phyloP scores from a whole-genome alignment of 2,113 vertebrate species.

The Clinocottus analis region DNA sequence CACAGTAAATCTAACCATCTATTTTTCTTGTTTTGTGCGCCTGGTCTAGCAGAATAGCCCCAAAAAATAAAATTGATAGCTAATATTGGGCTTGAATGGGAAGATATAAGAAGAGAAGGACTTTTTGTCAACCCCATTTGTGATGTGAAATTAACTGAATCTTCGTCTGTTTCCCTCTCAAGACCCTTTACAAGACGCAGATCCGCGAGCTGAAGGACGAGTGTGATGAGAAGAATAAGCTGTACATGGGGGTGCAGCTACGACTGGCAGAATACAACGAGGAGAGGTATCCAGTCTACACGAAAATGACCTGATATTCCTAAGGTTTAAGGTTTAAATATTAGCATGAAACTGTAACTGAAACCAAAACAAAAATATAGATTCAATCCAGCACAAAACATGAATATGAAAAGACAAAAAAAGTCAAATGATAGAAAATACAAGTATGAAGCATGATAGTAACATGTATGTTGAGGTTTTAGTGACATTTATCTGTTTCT shows the following conservation, averaged over 20 bases:
- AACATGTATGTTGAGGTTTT: not conserved
- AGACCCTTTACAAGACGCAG: conserved; percentile 98
- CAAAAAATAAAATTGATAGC: not conserved
- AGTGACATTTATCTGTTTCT: conserved; percentile 2
- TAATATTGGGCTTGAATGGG: not conserved
- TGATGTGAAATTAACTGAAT: conserved; percentile 16
- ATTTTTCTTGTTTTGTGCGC: conserved; percentile 5
- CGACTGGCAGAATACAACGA: conserved; percentile 91
- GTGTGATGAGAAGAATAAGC: conserved; percentile 90
- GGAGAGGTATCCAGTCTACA: conserved; percentile 85
- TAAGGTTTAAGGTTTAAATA: not conserved
- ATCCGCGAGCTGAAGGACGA: conserved; percentile 95
- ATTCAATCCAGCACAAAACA: not conserved
- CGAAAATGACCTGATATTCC: not conserved
- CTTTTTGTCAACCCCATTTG: not conserved
- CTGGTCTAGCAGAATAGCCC: not conserved
- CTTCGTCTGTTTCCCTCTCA: not conserved
- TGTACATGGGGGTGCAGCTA: conserved; percentile 89
- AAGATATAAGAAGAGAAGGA: not conserved
- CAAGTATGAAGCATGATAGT: not conserved
- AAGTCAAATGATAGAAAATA: not conserved
- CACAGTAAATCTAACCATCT: conserved; percentile 85
- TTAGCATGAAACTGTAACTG: not conserved
- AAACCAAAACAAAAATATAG: not conserved
- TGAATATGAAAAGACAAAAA: not conserved